Evolutionary conservation across 1,140 invertebrate species (phyloP), one percentile per base, ranked within the genome.

Genomic region (Brachionus plicatilis): DNA sequence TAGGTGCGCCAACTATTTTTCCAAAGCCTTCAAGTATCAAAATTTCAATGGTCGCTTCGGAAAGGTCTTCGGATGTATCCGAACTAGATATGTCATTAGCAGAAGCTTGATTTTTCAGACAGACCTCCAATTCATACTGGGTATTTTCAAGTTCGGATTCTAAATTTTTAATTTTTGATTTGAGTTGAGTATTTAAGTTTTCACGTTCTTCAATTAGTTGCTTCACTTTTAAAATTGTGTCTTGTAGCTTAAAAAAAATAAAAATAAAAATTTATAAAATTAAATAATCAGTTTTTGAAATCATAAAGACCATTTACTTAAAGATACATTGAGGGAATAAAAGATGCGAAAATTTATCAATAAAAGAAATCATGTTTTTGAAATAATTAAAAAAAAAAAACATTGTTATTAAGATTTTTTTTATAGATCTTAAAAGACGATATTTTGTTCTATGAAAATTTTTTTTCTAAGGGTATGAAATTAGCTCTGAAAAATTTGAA

Each of bases 41-140:
- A 53, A 82, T 82, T 82, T 82, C 79, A 7, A 82, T 82, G 6
- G 79, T 82, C 12, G 79, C 33, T 82, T 82, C 79, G 12, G 79
- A 82, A 33, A 82, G 33, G 11, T 82, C 72, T 12, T 76, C 79
- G 6, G 68, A 72, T 17, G 68, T 72, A 33, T 72, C 68, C 33
- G 68, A 72, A 17, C 68, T 72, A 43, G 68, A 72, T 8, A 43
- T 72, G 17, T 72, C 68, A 72, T 72, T 14, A 24, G n/a, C 17
- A 9, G 33, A 11, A 45, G 33, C 12, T 41, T 72, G 68, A 50
- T 76, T 76, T 76, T 76, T 76, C 1, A 76, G 47, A 50, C 72
- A 76, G 11, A 76, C 43, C 33, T 76, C 72, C 17, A 50, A 37
- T 45, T 76, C 72, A 29, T 50, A 76, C 27, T 76, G 72, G 12